Percentiles rank a stretch among this genome's conserved stretches.
phyloP scores from a whole-genome alignment of 2,888 invertebrate genomes.

The Pyralis farinalis region DNA sequence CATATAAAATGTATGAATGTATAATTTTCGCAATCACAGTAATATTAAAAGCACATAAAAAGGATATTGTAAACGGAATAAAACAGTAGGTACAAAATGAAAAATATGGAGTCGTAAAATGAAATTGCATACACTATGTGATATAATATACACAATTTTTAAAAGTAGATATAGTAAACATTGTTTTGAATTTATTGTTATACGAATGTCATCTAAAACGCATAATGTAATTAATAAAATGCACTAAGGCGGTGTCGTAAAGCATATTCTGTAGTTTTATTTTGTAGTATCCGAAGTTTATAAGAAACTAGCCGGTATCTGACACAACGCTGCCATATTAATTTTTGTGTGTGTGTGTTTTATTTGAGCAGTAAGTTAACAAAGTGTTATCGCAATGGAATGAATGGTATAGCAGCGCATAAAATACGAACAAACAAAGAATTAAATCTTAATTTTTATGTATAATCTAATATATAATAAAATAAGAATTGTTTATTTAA shows the following conservation, averaged over 20 bases:
- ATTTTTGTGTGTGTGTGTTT: too few species aligned
- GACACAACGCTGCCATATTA: too few species aligned
- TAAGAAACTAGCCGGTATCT: too few species aligned
- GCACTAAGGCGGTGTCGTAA: constrained; percentile 68
- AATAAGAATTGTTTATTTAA: too few species aligned
- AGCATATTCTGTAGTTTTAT: constrained; percentile 44
- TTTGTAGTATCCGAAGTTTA: too few species aligned
- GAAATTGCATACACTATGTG: constrained; percentile 63
- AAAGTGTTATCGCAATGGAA: too few species aligned
- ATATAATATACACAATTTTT: constrained; percentile 76
- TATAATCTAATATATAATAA: too few species aligned
- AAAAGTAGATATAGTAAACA: constrained; percentile 58
- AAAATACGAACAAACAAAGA: too few species aligned
- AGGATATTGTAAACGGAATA: too few species aligned
- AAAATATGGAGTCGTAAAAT: constrained; percentile 28
- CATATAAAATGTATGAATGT: not conserved
- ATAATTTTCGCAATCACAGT: not conserved
- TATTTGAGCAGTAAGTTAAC: too few species aligned
- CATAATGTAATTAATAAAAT: constrained; percentile 61
- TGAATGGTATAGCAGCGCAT: too few species aligned
- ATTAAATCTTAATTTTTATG: too few species aligned
- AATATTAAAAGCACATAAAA: constrained; percentile 14
- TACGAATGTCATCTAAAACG: constrained; percentile 46
- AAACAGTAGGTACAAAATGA: constrained; percentile 24
- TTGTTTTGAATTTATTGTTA: constrained; percentile 66